Base-by-base conservation (phyloP, 2,797 vertebrate genomes). In the Myotis findleyi region DNA sequence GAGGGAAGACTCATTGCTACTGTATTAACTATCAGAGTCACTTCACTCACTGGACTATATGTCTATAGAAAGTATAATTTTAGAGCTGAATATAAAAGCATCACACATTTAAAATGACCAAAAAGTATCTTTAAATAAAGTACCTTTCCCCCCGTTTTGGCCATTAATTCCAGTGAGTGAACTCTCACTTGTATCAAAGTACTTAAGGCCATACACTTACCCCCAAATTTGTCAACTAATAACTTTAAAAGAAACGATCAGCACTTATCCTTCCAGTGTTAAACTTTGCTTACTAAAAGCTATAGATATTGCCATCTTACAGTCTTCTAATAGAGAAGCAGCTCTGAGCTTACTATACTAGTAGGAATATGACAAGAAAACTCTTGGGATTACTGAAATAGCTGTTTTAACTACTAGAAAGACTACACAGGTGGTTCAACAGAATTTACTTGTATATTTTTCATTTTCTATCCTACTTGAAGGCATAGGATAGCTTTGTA, bases 371-470 rank as follows among this genome's bases (percentile, higher is more conserved):
- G 53, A 95, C 18, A 93, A 94, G 75, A 94, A 93, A 94, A 94
- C 55, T 88, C 47, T 23, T 57, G 47, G 38, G 57, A 62, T 91
- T 91, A 92, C 86, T 94, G 14, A 82, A 88, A 92, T 7, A 89
- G 89, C 83, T 95, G 84, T 86, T 95, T 92, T 87, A 94, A 94
- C 93, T 87, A 95, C 84, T 91, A 97, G 73, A 95, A 93, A 97
- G 90, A 96, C 95, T 97, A 86, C 95, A 97, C 96, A 96, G 76
- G 55, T 90, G 96, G n/a, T 96, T 96, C 93, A 96, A 97, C 85
- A 96, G 93, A 94, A 97, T 97, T 97, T 97, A 97, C 96, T 97
- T 91, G 84, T 95, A 83, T 92, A 97, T 97, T 97, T 97, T 97
- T 84, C 96, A 97, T 97, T 95, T 96, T 93, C 96, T 97, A 84